A percentile compares a stretch with the other conserved stretches of the same genome.
Evolutionary conservation across 2,888 invertebrate genomes (phyloP).

Genomic region (Malthinus seriepunctatus): DNA sequence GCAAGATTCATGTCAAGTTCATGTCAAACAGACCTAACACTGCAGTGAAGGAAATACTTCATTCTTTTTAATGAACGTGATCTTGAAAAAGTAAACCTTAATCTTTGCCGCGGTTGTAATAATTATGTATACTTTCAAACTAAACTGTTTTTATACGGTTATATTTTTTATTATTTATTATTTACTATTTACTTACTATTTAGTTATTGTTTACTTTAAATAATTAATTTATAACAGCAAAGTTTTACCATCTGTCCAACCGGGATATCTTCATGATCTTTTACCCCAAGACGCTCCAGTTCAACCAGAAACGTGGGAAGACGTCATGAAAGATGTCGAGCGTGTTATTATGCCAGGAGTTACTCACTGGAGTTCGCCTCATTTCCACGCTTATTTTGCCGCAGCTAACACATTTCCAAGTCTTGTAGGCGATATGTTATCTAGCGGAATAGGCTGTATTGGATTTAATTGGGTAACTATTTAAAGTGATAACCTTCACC

Average conservation of each 20-base stretch:
- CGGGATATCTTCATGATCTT: constrained; percentile 83
- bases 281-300: constrained; percentile 84
- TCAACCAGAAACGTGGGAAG: constrained; percentile 81
- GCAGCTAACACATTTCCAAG: constrained; percentile 83
- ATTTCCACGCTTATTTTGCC: constrained; percentile 92
- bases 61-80: background rate
- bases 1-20: too few species aligned
- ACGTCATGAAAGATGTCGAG: constrained; percentile 87
- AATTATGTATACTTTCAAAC: too few species aligned
- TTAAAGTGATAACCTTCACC: background rate
- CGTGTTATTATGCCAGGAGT: constrained; percentile 90
- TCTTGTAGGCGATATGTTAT: constrained; percentile 81
- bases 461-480: constrained; percentile 90
- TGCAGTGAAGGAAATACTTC: too few species aligned
- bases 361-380: constrained; percentile 93
- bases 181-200: too few species aligned
- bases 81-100: background rate
- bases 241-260: constrained; percentile 86
- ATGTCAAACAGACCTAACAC: too few species aligned
- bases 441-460: constrained; percentile 80
- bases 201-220: background rate
- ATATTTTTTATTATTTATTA: too few species aligned
- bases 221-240: constrained; percentile 55
- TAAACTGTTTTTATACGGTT: background rate
- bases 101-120: background rate